phyloP scores from a whole-genome alignment of 2,113 vertebrate species.

The Bubo blakistoni region DNA sequence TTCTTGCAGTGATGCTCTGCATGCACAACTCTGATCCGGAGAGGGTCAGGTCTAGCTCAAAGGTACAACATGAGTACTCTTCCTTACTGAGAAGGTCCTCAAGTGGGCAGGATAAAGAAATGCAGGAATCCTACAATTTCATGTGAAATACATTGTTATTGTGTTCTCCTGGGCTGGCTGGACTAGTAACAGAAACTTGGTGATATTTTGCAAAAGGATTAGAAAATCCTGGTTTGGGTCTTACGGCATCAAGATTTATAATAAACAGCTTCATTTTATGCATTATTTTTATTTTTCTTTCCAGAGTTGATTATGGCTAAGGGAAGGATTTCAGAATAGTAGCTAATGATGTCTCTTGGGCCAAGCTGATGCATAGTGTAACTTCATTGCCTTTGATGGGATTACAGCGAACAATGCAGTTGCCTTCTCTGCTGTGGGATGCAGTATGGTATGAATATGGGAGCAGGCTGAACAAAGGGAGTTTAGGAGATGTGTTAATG shows the following conservation, averaged over 20 bases:
- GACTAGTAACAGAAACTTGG: too few species aligned
- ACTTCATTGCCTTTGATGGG: neutral
- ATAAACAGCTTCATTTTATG: neutral
- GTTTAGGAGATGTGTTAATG: neutral
- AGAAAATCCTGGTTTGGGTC: neutral
- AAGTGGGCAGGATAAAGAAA: neutral
- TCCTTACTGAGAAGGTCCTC: neutral
- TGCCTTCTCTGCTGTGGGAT: neutral
- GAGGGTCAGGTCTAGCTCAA: neutral
- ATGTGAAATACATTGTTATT: too few species aligned
- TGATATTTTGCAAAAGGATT: neutral
- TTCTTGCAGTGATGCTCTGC: too few species aligned
- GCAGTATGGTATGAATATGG: too few species aligned
- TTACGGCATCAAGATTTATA: neutral
- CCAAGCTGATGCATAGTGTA: neutral
- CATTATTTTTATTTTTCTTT: neutral
- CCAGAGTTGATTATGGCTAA: neutral
- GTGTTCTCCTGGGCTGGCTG: neutral
- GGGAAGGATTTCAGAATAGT: neutral
- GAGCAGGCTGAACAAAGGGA: neutral
- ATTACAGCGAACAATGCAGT: fast-evolving
- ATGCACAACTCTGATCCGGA: fast-evolving
- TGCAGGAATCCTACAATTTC: neutral
- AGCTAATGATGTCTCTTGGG: neutral
- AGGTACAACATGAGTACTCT: neutral